phyloP scores from a whole-genome alignment of 2,888 invertebrate species.

The Cosmorhoe ocellata region DNA sequence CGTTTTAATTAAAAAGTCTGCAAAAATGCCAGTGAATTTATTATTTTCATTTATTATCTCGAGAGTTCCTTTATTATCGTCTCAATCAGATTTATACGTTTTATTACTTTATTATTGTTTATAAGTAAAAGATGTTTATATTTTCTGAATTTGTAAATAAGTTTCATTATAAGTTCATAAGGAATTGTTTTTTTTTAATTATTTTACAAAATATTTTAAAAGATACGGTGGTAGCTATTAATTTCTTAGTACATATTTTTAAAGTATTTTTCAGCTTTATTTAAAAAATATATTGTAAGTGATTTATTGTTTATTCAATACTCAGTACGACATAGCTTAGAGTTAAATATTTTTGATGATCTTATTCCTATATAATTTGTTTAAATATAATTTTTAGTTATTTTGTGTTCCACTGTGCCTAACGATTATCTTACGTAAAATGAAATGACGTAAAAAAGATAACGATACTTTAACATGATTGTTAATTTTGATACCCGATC shows the following conservation, averaged over 20 bases:
- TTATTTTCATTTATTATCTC: slow-evolving; percentile 4
- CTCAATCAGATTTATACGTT: slow-evolving; percentile 1
- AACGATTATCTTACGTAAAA: too few relatives aligned
- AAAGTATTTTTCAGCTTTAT: slow-evolving; percentile 45
- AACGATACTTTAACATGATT: too few relatives aligned
- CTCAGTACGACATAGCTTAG: slow-evolving; percentile 23
- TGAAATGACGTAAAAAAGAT: too few relatives aligned
- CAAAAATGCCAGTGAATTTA: slow-evolving; percentile 7
- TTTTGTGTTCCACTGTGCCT: too few relatives aligned
- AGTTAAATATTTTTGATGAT: slow-evolving; percentile 15
- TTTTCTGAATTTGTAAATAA: slow-evolving; percentile 17
- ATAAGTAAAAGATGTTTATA: slow-evolving; percentile 9
- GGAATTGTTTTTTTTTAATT: slow-evolving; percentile 18
- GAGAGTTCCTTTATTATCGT: slow-evolving; percentile 14
- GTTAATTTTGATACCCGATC: too few relatives aligned
- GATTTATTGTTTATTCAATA: slow-evolving; percentile 39
- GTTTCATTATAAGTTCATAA: slow-evolving; percentile 11
- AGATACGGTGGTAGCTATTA: slow-evolving; percentile 44
- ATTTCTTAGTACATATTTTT: slow-evolving; percentile 37
- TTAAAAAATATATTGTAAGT: slow-evolving; percentile 37
- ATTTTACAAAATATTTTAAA: slow-evolving; percentile 27
- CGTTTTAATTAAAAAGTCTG: background rate
- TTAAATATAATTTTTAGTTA: background rate
- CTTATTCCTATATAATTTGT: slow-evolving; percentile 15
- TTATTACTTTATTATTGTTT: background rate